phyloP scores from a whole-genome alignment of 2,888 invertebrate species.

The Trichogramma dendrolimi region DNA sequence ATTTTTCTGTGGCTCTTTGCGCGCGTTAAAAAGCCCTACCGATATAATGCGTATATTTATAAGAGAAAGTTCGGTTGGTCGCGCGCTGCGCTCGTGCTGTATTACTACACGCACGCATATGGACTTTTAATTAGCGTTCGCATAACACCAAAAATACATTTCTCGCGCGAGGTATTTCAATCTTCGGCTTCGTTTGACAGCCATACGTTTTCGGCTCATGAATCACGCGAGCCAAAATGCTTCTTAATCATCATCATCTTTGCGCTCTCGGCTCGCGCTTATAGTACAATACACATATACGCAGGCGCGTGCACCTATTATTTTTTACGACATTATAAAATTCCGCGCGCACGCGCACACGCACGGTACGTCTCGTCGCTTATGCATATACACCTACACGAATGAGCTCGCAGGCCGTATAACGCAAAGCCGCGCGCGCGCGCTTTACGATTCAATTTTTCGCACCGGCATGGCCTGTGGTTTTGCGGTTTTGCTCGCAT shows the following conservation, averaged over 20 bases:
- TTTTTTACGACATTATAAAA: conserved; percentile 22
- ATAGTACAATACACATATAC: not conserved
- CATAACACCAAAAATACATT: not conserved
- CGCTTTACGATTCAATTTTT: conserved; percentile 28
- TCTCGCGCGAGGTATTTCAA: conserved; percentile 24
- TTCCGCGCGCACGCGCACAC: conserved; percentile 4
- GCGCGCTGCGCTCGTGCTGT: no score
- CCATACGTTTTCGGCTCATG: conserved; percentile 15
- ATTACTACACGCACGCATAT: no score
- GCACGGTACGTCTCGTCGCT: conserved; percentile 1
- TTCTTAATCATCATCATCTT: conserved; percentile 22
- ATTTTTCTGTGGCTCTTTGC: no score
- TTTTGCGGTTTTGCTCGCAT: conserved; percentile 25
- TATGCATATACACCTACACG: no score
- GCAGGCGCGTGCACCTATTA: conserved; percentile 8
- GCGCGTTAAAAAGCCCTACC: no score
- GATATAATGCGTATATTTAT: no score
- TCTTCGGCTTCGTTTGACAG: conserved; percentile 15
- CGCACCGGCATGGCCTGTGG: conserved; percentile 18
- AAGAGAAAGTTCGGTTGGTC: no score
- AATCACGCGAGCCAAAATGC: conserved; percentile 17
- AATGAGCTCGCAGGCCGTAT: no score
- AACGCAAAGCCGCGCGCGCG: not conserved
- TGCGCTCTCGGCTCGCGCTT: no score
- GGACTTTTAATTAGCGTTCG: conserved; percentile 10